Evolutionary conservation across 2,888 invertebrate genomes (phyloP), one percentile per base, ranked within the genome.

Genomic region (Heliconius charithonia): DNA sequence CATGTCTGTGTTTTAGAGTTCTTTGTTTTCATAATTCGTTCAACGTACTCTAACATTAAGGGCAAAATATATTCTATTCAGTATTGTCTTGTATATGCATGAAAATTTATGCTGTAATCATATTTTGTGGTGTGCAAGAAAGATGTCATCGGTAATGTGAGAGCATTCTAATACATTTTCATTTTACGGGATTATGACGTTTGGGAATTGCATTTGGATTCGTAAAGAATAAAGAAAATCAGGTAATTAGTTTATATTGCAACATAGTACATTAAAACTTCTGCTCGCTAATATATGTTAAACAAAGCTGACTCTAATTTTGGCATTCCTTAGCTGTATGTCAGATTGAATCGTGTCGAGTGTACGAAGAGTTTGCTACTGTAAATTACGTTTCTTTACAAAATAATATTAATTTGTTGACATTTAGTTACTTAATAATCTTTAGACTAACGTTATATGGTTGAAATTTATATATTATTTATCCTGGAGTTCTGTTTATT

Each of bases 141-240:
- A 93, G 91, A 93, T 93, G 94, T 94, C 94, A 94, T 93, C 90
- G 92, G 94, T 94, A 94, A 94, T 95, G 95, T 95, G 95, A 95
- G 95, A 93, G 94, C 92, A 91, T 89, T 90, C 86, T 83, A 87
- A 89, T 86, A 91, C 90, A 89, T 90, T 92, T 90, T 89, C 90
- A 93, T 91, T 93, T 92, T 91, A 89, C 88, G 88, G 84, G 90
- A 93, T 86, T 92, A 92, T 90, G 92, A 92, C 90, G 89, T 91
- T 89, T 91, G 86, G 88, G 87, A 87, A 87, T 89, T 86, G 83
- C 83, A 88, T 89, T 91, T 85, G 88, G 87, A 89, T 87, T 87
- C 86, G 83, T 86, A 86, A 87, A 87, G 87, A 88, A 86, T 92
- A 92, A 88, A 88, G 86, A 88, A 85, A 86, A 84, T 83, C 86